Base-by-base conservation (phyloP, 2,888 invertebrate genomes). In the Eupithecia dodoneata region DNA sequence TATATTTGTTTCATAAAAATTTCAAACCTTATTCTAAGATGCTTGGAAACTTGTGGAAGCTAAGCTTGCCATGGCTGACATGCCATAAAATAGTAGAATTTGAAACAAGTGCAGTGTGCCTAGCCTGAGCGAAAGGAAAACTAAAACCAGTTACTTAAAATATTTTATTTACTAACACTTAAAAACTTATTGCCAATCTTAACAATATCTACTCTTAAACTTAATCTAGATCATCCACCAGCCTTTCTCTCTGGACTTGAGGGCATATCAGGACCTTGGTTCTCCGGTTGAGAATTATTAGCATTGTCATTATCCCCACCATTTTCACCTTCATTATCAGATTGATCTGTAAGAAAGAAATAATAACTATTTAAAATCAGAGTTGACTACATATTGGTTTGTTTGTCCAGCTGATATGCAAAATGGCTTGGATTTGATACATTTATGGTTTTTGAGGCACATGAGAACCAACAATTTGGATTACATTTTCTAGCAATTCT, bases 261-360 rank as follows among this genome's bases (percentile, higher is more conserved):
- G 2, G 89, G 85, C 78, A 85, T 83, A 74, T 89, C 88, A n/a
- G 85, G 85, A 30, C 94, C 94, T 77, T 87, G 93, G 71, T 86
- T 92, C 81, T 95, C 94, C 66, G 91, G 85, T 83, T 94, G 94
- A 6, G 94, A 93, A 82, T 87, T 93, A 82, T 92, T 94, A 55
- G 91, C 88, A 83, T 91, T 92, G 9, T 95, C 94, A 84, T 89
- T 90, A 72, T 94, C 94, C 6, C 89, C 93, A 77, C 91, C 92
- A 82, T 92, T 93, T 6, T 95, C 95, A 12, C 92, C 95, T 87
- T 95, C 95, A 86, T 94, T 95, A 79, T 95, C 95, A 9, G 95
- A 95, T 88, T 92, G 91, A 76, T 94, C 94, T 92, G 86, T 49
- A 65, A 42, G 7, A 66, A 42, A 66, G 6, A 42, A 15, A 42